Conservation (phyloP, 2,888 invertebrate genomes). For the Xestia sexstrigata region DNA sequence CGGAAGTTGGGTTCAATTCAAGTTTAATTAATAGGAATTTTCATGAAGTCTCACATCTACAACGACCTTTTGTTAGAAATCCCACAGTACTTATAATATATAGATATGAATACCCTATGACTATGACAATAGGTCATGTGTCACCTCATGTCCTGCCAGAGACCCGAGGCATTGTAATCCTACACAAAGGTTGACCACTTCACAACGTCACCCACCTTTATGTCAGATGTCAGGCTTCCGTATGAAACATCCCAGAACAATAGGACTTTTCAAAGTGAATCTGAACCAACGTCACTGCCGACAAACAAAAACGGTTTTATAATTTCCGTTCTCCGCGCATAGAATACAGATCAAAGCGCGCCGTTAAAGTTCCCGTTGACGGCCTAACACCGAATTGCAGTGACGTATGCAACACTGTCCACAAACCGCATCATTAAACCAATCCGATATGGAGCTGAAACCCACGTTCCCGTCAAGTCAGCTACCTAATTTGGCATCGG, state of each 20-base stretch:
- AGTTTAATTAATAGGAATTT: neutral
- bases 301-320: conserved; percentile 75
- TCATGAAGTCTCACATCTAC: conserved; percentile 17
- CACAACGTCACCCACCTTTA: conserved; percentile 43
- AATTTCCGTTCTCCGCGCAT: conserved; percentile 78
- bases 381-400: conserved; percentile 63
- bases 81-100: neutral
- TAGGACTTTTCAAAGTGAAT: conserved; percentile 42
- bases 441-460: conserved; percentile 69
- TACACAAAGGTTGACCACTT: conserved; percentile 50
- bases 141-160: conserved; percentile 44
- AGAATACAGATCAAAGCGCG: conserved; percentile 78
- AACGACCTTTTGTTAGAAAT: conserved; percentile 21
- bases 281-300: conserved; percentile 36
- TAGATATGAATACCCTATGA: conserved; percentile 23
- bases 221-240: conserved; percentile 40
- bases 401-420: conserved; percentile 56
- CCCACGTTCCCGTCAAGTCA: conserved; percentile 72
- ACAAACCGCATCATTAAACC: conserved; percentile 64
- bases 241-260: conserved; percentile 52
- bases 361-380: conserved; percentile 83
- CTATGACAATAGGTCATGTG: conserved; percentile 45
- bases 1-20: neutral
- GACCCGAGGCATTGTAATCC: conserved; percentile 32
- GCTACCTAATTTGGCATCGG: conserved; percentile 82